Evolutionary conservation across 1,140 invertebrate species (phyloP), one percentile per base, ranked within the genome.

Genomic region (Phymorhynchus buccinoides): DNA sequence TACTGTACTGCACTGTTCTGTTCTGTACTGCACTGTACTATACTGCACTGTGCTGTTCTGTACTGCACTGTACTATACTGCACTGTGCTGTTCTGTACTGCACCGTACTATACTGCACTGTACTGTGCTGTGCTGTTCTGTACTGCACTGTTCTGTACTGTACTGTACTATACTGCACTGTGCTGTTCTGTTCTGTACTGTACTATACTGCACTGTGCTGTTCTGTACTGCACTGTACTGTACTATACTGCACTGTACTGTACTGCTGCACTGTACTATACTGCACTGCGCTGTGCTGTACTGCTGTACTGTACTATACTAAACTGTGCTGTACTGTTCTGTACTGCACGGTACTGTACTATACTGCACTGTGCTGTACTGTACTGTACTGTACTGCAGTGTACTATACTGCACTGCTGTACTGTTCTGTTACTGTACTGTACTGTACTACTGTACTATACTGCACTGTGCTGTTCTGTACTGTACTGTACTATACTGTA

Each of bases 311-410:
- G 3, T 62, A 27, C 7, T 3, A 62, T 22, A 22, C 27, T 62
- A 27, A 3, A 22, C 18, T 22, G 7, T 62, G 16, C 7, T 1
- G 30, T 77, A 81, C 39, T 62, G 18, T 22, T 9, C 44, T 48
- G 6, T 48, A 48, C 44, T 48, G 44, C 44, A 18, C 44, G 6
- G 44, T 18, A 48, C 18, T 48, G 44, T 48, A 73, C 79, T 83
- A 66, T 56, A 86, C 48, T 84, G 52, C 39, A 80, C 66, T 83
- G 75, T 62, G 39, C 42, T 86, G 48, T n/a, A 48, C 71, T 84
- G 75, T 37, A 39, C 62, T 77, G 56, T 56, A 39, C 44, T 77
- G 75, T 78, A 52, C 41, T 86, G 78, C 37, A 48, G 52, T 83
- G 35, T 32, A 32, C 41, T 48, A 22, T 27, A 22, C 3, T 62